These are phyloP conservation scores for Platycnemis pennipes DNA, from an alignment of 2,888 invertebrate species.

Conservation along the genomic window DNA sequence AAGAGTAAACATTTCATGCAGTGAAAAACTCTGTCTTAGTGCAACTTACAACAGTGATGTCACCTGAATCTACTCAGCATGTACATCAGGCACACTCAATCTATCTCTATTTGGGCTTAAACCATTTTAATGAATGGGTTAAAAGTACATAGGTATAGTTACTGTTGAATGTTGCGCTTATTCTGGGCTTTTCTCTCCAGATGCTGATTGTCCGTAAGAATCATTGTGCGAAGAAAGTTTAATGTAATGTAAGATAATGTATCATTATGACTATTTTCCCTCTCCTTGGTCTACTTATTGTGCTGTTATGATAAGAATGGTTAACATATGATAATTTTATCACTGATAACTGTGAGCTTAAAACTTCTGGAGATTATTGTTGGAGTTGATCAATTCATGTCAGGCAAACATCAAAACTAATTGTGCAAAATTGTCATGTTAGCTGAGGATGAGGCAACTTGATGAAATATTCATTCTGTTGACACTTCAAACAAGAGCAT, in stretches of 20 bases:
- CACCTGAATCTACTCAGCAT: constrained; percentile 45
- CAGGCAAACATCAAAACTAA: constrained; percentile 26
- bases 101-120: constrained; percentile 63
- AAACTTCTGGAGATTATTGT: constrained; percentile 42
- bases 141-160: constrained; percentile 43
- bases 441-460: constrained; percentile 40
- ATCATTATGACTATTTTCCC: constrained; percentile 60
- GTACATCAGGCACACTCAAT: constrained; percentile 59
- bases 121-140: constrained; percentile 62
- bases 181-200: constrained; percentile 58
- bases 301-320: constrained; percentile 63
- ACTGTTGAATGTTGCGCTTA: constrained; percentile 66
- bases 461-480: constrained; percentile 51
- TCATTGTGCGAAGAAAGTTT: constrained; percentile 56
- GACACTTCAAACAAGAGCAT: constrained; percentile 29
- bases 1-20: constrained; percentile 2
- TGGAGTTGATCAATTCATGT: constrained; percentile 19
- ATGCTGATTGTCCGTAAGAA: constrained; percentile 57
- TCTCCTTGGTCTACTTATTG: constrained; percentile 62
- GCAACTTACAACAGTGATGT: constrained; percentile 63
- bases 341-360: constrained; percentile 64
- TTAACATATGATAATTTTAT: constrained; percentile 58
- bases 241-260: constrained; percentile 65
- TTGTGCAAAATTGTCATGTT: neutral
- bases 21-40: constrained; percentile 64